Evolutionary conservation across 2,113 vertebrate species (phyloP).

Genomic region (Cottus gobio): DNA sequence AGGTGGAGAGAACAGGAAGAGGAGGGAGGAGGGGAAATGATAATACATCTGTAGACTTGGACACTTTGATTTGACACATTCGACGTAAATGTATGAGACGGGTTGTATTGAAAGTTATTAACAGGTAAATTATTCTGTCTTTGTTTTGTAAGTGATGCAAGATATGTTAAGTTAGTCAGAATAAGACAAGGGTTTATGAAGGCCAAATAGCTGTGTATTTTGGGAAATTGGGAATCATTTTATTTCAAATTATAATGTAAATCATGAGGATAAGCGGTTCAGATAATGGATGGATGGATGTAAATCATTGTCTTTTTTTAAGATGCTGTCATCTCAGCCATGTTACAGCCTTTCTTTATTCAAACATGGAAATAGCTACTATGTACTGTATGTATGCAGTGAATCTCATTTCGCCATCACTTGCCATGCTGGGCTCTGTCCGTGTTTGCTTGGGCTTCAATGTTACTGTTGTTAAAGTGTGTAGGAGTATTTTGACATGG

Average conservation of each 20-base stretch:
- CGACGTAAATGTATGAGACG: conserved; percentile 87
- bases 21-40: conserved; percentile 39
- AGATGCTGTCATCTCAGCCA: neutral
- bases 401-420: neutral
- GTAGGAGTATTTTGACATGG: conserved; percentile 39
- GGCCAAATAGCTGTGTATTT: neutral
- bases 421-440: neutral
- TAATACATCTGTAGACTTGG: conserved; percentile 78
- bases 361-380: neutral
- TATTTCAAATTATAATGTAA: neutral
- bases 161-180: neutral
- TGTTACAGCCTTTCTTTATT: neutral
- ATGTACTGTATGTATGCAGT: too few species aligned
- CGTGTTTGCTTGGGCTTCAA: neutral
- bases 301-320: neutral
- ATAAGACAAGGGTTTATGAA: neutral
- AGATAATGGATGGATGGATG: too few species aligned
- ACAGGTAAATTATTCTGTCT: neutral
- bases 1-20: conserved; percentile 53
- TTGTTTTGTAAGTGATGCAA: neutral
- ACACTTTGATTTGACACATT: conserved; percentile 88
- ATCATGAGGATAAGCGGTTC: too few species aligned
- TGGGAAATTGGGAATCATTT: neutral
- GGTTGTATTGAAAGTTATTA: conserved; percentile 59
- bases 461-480: conserved; percentile 36